Evolutionary conservation across 1,140 invertebrate species (phyloP).

Genomic region (Berghia stephanieae): DNA sequence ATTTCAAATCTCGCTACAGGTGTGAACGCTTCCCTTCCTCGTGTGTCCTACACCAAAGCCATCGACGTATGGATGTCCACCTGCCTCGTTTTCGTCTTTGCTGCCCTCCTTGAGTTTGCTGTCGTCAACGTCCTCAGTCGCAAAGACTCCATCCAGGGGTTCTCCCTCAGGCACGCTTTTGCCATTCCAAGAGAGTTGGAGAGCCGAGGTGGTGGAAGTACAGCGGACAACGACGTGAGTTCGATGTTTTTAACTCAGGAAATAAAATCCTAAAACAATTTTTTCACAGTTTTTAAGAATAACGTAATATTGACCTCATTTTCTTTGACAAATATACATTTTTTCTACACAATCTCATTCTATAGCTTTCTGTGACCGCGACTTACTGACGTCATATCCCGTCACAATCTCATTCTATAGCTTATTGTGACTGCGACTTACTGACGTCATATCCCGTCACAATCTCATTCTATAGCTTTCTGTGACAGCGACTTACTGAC

Average conservation of each 20-base stretch:
- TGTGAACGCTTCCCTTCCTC: constrained; percentile 40
- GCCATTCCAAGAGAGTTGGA: constrained; percentile 40
- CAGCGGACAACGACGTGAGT: constrained; percentile 24
- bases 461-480: too few relatives aligned
- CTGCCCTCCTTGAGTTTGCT: constrained; percentile 61
- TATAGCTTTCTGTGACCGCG: too few relatives aligned
- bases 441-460: too few relatives aligned
- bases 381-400: too few relatives aligned
- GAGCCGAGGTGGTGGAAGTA: constrained; percentile 25
- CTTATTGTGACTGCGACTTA: too few relatives aligned
- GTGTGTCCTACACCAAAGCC: constrained; percentile 63
- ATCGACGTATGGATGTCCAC: constrained; percentile 65
- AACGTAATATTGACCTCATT: not conserved
- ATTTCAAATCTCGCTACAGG: too few relatives aligned
- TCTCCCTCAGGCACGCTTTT: constrained; percentile 48
- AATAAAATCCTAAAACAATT: not conserved
- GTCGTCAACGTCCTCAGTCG: constrained; percentile 57
- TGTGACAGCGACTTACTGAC: too few relatives aligned
- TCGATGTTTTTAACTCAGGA: not conserved
- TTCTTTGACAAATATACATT: not conserved
- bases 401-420: too few relatives aligned
- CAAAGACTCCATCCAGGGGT: constrained; percentile 53
- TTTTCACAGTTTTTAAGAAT: not conserved
- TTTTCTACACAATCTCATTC: too few relatives aligned
- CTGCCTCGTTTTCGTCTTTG: constrained; percentile 62